A percentile compares a stretch with the other conserved stretches of the same genome.
These are phyloP conservation scores for Philopotamus ludificatus DNA, from an alignment of 1,140 invertebrate species.

Conservation along the genomic window DNA sequence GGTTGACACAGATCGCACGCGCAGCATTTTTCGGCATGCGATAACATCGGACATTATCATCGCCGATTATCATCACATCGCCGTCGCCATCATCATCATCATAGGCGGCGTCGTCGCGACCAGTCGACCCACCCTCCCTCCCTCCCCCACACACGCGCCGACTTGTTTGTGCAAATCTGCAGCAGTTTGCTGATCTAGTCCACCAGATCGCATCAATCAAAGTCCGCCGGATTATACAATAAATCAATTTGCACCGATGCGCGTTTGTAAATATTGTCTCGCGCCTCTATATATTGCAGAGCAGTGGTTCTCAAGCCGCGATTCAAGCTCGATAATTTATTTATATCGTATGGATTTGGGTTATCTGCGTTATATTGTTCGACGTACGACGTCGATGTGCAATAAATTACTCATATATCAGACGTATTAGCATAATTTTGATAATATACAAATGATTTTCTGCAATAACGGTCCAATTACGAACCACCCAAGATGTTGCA, in stretches of 20 bases:
- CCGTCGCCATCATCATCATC: background rate
- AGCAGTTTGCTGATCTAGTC: conserved; percentile 10
- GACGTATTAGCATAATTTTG: too few relatives aligned
- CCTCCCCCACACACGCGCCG: background rate
- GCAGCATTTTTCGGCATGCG: background rate
- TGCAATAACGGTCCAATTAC: too few relatives aligned
- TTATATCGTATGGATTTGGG: too few relatives aligned
- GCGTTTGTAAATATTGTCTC: too few relatives aligned
- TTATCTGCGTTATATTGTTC: too few relatives aligned
- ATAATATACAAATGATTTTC: too few relatives aligned
- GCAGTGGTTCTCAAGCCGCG: too few relatives aligned
- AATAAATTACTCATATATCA: too few relatives aligned
- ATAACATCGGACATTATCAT: background rate
- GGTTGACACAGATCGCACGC: conserved; percentile 4
- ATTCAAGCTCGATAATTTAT: background rate
- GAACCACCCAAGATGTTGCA: too few relatives aligned
- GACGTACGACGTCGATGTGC: too few relatives aligned
- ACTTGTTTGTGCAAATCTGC: conserved; percentile 10
- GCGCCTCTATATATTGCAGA: too few relatives aligned
- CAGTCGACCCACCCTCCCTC: background rate
- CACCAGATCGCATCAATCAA: conserved; percentile 10
- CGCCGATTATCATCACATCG: background rate
- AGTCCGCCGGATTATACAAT: background rate
- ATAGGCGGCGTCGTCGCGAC: background rate
- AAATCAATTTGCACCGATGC: background rate